These are phyloP conservation scores for Cryptus armator DNA, from an alignment of 2,888 invertebrate species.

Conservation along the genomic window DNA sequence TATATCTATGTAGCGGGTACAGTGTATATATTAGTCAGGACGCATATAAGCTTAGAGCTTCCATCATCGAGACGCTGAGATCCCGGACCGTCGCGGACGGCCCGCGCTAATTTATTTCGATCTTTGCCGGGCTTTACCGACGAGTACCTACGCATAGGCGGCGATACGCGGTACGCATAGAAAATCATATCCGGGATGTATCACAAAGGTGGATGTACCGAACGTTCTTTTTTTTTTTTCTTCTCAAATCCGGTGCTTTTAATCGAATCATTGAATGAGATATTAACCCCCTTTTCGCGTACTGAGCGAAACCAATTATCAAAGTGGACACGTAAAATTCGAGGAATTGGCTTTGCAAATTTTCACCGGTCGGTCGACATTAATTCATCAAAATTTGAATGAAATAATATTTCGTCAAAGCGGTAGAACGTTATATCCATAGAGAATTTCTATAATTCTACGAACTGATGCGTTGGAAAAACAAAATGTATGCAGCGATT, in stretches of 20 bases:
- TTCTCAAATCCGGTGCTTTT: not conserved
- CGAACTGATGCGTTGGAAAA: too few relatives aligned
- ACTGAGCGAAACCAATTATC: too few relatives aligned
- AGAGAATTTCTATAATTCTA: too few relatives aligned
- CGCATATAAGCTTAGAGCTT: slow-evolving; percentile 26
- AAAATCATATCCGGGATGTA: not conserved
- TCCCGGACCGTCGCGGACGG: slow-evolving; percentile 24
- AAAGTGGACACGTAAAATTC: too few relatives aligned
- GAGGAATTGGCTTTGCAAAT: too few relatives aligned
- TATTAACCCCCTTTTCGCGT: not conserved
- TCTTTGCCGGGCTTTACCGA: slow-evolving; percentile 16
- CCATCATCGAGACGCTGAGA: slow-evolving; percentile 15
- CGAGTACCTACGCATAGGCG: not conserved
- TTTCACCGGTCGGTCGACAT: too few relatives aligned
- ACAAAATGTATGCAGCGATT: too few relatives aligned
- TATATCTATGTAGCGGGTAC: slow-evolving; percentile 1
- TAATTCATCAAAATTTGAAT: too few relatives aligned
- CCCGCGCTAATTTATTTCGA: slow-evolving; percentile 32
- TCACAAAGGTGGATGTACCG: not conserved
- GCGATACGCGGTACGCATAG: not conserved
- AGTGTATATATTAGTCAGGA: not conserved
- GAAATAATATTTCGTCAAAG: too few relatives aligned
- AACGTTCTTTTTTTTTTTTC: not conserved
- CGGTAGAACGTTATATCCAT: too few relatives aligned
- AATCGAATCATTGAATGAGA: not conserved